phyloP scores from a whole-genome alignment of 2,888 invertebrate species.

The Polia nebulosa region DNA sequence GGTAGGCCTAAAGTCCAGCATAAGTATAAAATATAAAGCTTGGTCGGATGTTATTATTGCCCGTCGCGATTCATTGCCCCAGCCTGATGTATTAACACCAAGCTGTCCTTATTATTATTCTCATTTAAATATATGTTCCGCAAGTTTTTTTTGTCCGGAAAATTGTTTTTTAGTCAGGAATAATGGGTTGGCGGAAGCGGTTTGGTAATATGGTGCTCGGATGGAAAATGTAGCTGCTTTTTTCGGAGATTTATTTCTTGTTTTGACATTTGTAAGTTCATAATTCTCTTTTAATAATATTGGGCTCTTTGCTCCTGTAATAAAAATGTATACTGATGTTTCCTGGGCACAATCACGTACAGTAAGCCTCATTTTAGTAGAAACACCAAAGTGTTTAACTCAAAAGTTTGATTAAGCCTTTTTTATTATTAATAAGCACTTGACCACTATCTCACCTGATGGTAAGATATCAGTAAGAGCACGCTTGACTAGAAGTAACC shows the following conservation, averaged over 20 bases:
- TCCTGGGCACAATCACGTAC: too few species aligned
- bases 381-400: too few species aligned
- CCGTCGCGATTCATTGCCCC: constrained; percentile 67
- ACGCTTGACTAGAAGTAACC: too few species aligned
- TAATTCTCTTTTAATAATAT: too few species aligned
- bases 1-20: constrained; percentile 58
- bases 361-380: too few species aligned
- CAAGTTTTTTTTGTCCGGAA: constrained; percentile 17
- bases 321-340: too few species aligned
- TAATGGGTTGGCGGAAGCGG: constrained; percentile 4
- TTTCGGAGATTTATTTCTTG: background rate
- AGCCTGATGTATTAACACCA: constrained; percentile 63
- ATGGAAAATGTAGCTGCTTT: background rate
- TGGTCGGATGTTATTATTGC: constrained; percentile 69
- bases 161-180: constrained; percentile 26
- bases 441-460: too few species aligned
- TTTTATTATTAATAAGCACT: too few species aligned
- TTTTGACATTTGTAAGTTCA: too few species aligned
- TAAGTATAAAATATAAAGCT: constrained; percentile 69
- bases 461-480: too few species aligned
- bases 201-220: background rate
- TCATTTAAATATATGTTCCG: constrained; percentile 56
- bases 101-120: constrained; percentile 43
- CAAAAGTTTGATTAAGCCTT: too few species aligned
- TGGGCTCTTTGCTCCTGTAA: too few species aligned